phyloP scores from a whole-genome alignment of 2,797 vertebrate genomes.

The Streptopelia turtur region DNA sequence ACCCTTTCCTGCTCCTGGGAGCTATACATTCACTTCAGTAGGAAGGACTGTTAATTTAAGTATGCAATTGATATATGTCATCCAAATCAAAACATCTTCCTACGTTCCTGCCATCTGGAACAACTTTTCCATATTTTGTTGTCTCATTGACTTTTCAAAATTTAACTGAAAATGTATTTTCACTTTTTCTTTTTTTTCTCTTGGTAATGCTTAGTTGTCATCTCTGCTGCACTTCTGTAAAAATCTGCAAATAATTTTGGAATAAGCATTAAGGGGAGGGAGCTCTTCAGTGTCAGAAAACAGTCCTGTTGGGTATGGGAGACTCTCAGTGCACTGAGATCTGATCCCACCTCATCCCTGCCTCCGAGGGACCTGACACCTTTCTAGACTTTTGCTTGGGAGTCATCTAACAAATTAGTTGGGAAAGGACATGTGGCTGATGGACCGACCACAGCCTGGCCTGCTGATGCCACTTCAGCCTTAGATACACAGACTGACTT shows the following conservation, averaged over 20 bases:
- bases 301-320: neutral
- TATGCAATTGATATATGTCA: slow-evolving; percentile 64
- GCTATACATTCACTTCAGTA: slow-evolving; percentile 13
- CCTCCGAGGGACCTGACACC: neutral
- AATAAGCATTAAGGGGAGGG: neutral
- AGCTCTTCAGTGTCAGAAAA: neutral
- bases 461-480: neutral
- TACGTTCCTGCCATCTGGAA: slow-evolving; percentile 54
- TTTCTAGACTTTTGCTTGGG: neutral
- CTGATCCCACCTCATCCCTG: neutral
- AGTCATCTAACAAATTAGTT: neutral
- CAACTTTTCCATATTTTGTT: slow-evolving; percentile 16
- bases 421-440: neutral
- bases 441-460: neutral
- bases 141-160: slow-evolving; percentile 54
- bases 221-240: neutral
- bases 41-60: slow-evolving; percentile 55
- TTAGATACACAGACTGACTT: neutral
- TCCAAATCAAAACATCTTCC: slow-evolving; percentile 61
- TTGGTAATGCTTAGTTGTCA: neutral
- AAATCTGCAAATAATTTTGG: slow-evolving; percentile 23
- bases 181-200: neutral
- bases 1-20: slow-evolving; percentile 5
- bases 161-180: slow-evolving; percentile 24
- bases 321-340: neutral